Evolutionary conservation across 2,797 vertebrate genomes (phyloP), one percentile per base, ranked within the genome.

Genomic region (Gallinago stenura): DNA sequence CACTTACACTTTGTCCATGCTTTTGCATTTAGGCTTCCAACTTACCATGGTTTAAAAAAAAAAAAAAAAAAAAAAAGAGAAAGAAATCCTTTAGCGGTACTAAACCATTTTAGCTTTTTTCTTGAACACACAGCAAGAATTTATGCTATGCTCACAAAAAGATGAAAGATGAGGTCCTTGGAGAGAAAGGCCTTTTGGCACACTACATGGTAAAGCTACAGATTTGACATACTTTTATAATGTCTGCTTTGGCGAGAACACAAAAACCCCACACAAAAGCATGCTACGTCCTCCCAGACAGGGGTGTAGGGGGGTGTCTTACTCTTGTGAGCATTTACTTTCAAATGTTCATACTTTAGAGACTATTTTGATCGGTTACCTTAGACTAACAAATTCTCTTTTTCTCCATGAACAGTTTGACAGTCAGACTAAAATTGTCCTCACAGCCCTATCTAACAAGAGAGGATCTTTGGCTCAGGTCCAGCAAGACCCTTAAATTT

Each of bases 171-270:
- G 87, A 96, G 97, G 96, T 98, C 98, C 95, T 98, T 86, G 79
- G 97, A 97, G 97, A 98, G 91, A 98, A 97, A 97, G 97, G 96
- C 97, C 97, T 98, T 98, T 96, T 97, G 97, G 97, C 96, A 98
- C 95, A 93, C 95, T 97, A 87, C 92, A 95, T 77, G 96, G 96
- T 94, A 96, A 97, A 98, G 95, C 97, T 95, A 86, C 95, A 96
- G 96, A 98, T 97, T 97, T 97, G 97, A 98, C 97, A 97, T 69
- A 95, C 93, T 89, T 96, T 95, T 97, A 95, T 97, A 97, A 96
- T 94, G 92, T 96, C 96, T 97, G 94, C 95, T 96, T 97, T 97
- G 95, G 96, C 92, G 48, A 94, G 94, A 96, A 92, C 89, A 93
- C 89, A 96, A 92, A 95, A 97, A 89, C 53, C 83, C 86, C 69